Evolutionary conservation across 2,888 invertebrate species (phyloP).

Genomic region (Aphodius granarius): DNA sequence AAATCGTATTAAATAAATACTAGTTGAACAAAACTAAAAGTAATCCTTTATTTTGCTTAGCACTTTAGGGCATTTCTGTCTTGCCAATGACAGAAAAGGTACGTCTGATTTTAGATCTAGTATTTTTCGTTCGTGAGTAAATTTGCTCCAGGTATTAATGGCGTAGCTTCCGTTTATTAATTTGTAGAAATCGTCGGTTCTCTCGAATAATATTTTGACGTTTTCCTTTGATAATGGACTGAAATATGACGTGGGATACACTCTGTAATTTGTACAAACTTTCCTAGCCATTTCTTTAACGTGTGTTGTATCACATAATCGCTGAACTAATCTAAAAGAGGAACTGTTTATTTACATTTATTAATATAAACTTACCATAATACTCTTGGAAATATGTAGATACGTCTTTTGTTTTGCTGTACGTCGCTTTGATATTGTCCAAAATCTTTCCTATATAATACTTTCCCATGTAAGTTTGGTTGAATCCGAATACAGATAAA

Average conservation of each 20-base stretch:
- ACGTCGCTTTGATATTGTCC: conserved; percentile 1
- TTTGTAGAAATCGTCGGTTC: conserved; percentile 39
- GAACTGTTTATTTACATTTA: background rate
- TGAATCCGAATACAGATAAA: conserved; percentile 68
- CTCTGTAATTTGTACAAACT: conserved; percentile 64
- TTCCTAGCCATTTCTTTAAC: conserved; percentile 57
- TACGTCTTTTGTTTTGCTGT: background rate
- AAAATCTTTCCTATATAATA: conserved; percentile 45
- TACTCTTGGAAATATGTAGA: background rate
- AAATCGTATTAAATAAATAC: background rate
- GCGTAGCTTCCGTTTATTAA: background rate
- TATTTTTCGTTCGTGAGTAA: background rate
- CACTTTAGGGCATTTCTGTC: background rate
- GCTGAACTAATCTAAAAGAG: conserved; percentile 55
- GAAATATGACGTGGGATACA: conserved; percentile 65
- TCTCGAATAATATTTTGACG: conserved; percentile 64
- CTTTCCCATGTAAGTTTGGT: conserved; percentile 58
- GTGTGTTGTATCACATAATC: conserved; percentile 58
- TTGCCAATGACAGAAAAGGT: background rate
- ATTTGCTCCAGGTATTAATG: background rate
- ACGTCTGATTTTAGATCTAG: background rate
- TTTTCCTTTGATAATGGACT: conserved; percentile 67
- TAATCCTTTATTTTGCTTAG: background rate
- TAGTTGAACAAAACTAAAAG: background rate
- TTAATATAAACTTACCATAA: background rate